These are phyloP conservation scores for Hemicrepidius hirtus DNA, from an alignment of 2,888 invertebrate genomes.

Conservation along the genomic window DNA sequence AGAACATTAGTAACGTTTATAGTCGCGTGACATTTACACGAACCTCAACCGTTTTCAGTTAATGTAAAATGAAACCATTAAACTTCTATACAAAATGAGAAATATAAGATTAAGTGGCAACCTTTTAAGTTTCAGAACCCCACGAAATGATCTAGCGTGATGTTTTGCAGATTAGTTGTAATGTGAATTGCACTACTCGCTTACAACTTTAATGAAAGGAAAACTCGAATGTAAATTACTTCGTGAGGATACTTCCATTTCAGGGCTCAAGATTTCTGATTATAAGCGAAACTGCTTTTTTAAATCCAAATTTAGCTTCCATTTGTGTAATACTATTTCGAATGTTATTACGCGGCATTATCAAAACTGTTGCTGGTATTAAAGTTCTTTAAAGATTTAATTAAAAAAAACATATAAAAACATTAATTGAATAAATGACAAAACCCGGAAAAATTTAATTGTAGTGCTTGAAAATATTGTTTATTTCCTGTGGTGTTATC, in stretches of 20 bases:
- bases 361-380: background rate
- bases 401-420: background rate
- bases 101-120: slow-evolving; percentile 40
- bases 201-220: slow-evolving; percentile 28
- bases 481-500: slow-evolving; percentile 26
- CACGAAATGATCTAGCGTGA: slow-evolving; percentile 38
- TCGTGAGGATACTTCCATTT: background rate
- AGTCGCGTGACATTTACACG: slow-evolving; percentile 48
- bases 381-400: background rate
- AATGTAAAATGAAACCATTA: slow-evolving; percentile 44
- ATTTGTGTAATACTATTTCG: too few relatives aligned
- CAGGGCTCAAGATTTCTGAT: background rate
- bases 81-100: slow-evolving; percentile 30
- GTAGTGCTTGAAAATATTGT: slow-evolving; percentile 9
- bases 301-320: background rate
- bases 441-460: slow-evolving; percentile 6
- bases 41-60: slow-evolving; percentile 42
- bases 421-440: background rate
- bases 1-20: slow-evolving; percentile 40
- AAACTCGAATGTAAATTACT: slow-evolving; percentile 19
- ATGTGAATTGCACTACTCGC: slow-evolving; percentile 18
- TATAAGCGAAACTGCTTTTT: background rate
- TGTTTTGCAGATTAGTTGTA: slow-evolving; percentile 27
- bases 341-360: too few relatives aligned
- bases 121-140: slow-evolving; percentile 41